These are phyloP conservation scores for Parnassius apollo DNA, from an alignment of 2,888 invertebrate genomes.

Conservation along the genomic window DNA sequence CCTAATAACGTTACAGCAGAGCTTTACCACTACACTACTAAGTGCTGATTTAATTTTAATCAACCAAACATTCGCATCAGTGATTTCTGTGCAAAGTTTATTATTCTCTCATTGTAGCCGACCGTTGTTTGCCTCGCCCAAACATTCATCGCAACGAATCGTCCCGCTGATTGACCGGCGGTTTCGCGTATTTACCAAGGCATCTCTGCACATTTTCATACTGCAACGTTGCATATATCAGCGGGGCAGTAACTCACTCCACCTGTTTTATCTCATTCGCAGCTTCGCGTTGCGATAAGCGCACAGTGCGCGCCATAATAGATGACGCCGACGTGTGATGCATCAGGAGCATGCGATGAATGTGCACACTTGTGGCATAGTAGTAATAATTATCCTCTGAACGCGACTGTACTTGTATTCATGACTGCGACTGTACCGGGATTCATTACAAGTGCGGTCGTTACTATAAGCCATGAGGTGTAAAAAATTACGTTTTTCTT, in stretches of 20 bases:
- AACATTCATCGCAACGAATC: slow-evolving; percentile 18
- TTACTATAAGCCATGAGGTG: no score
- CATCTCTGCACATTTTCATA: slow-evolving; percentile 31
- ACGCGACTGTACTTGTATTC: no score
- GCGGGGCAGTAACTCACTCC: slow-evolving; percentile 33
- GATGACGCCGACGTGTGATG: not conserved
- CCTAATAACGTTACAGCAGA: no score
- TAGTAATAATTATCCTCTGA: not conserved
- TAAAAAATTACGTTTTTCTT: no score
- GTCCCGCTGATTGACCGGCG: slow-evolving; percentile 38
- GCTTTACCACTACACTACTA: no score
- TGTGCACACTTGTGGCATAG: not conserved
- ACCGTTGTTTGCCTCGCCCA: slow-evolving; percentile 9
- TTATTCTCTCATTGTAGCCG: slow-evolving; percentile 18
- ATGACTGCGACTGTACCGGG: no score
- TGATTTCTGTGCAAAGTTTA: slow-evolving; percentile 13
- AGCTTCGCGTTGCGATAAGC: slow-evolving; percentile 1
- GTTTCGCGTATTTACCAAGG: slow-evolving; percentile 32
- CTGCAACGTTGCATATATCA: slow-evolving; percentile 35
- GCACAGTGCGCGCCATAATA: slow-evolving; percentile 26
- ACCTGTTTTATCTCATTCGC: slow-evolving; percentile 23
- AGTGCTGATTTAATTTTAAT: no score
- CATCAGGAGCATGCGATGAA: slow-evolving; percentile 2
- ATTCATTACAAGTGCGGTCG: no score
- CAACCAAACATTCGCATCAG: not conserved